These are phyloP conservation scores for Ophion ventricosus DNA, from an alignment of 2,888 invertebrate species.

Conservation along the genomic window DNA sequence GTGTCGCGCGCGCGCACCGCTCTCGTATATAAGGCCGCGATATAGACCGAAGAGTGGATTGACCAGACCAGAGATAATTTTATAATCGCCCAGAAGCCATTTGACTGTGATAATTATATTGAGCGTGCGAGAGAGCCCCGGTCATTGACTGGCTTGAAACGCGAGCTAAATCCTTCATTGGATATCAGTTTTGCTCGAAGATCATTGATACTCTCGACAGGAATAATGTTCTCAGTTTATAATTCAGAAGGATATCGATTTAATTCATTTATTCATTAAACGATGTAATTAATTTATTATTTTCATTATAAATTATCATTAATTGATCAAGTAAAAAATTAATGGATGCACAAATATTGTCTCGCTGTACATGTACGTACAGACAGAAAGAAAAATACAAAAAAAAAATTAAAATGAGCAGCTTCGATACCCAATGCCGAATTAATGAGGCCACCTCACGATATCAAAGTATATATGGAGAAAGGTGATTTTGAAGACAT, in stretches of 20 bases:
- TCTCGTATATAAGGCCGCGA: not conserved
- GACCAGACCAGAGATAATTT: conserved; percentile 46
- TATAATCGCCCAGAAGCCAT: conserved; percentile 46
- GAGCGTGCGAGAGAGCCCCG: conserved; percentile 18
- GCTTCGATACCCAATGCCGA: too few species aligned
- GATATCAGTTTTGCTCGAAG: not conserved
- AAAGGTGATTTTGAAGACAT: too few species aligned
- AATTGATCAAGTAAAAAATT: too few species aligned
- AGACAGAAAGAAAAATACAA: too few species aligned
- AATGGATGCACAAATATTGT: too few species aligned
- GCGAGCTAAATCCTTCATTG: not conserved
- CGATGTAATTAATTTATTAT: too few species aligned
- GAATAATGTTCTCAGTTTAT: not conserved
- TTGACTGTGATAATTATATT: conserved; percentile 44
- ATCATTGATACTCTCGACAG: not conserved
- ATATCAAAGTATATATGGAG: too few species aligned
- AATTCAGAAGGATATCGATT: not conserved
- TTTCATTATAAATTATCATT: too few species aligned
- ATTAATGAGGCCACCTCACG: too few species aligned
- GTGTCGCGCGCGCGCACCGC: not conserved
- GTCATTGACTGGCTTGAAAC: conserved; percentile 38
- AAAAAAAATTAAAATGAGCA: too few species aligned
- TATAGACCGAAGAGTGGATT: conserved; percentile 18
- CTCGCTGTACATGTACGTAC: too few species aligned
- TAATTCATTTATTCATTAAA: not conserved